phyloP scores from a whole-genome alignment of 2,888 invertebrate genomes.

The Orchesella flavescens region DNA sequence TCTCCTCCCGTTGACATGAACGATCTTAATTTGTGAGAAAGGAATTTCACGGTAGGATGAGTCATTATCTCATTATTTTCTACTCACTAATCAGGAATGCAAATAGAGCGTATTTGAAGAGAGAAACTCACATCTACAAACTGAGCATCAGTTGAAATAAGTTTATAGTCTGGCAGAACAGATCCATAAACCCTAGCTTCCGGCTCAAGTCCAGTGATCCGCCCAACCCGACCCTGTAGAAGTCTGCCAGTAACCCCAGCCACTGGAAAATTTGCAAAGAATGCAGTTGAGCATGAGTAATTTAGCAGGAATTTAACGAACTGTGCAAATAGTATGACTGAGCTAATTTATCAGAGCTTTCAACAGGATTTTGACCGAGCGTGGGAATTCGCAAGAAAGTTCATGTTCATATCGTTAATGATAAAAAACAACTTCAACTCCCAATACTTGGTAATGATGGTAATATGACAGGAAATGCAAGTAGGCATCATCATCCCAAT shows the following conservation, averaged over 20 bases:
- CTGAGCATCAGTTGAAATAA: slow-evolving; percentile 58
- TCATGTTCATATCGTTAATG: too few relatives aligned
- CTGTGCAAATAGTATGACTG: too few relatives aligned
- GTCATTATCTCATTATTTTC: background rate
- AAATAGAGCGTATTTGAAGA: background rate
- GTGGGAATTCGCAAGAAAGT: too few relatives aligned
- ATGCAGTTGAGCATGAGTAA: too few relatives aligned
- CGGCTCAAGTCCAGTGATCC: slow-evolving; percentile 70
- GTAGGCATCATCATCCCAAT: too few relatives aligned
- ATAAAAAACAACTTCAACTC: too few relatives aligned
- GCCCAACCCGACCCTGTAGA: slow-evolving; percentile 62
- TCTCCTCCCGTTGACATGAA: slow-evolving; percentile 60
- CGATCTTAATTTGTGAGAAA: slow-evolving; percentile 12
- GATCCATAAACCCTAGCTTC: slow-evolving; percentile 64
- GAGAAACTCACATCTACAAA: slow-evolving; percentile 54
- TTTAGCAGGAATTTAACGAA: too few relatives aligned
- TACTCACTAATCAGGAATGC: background rate
- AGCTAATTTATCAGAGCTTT: too few relatives aligned
- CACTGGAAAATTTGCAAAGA: slow-evolving; percentile 23
- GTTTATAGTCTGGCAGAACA: slow-evolving; percentile 56
- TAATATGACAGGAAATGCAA: too few relatives aligned
- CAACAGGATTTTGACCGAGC: too few relatives aligned
- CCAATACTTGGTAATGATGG: too few relatives aligned
- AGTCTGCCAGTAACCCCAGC: slow-evolving; percentile 68
- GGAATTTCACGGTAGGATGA: slow-evolving; percentile 1